Base-by-base conservation (phyloP, 2,797 vertebrate species). In the Esox masquinongy region DNA sequence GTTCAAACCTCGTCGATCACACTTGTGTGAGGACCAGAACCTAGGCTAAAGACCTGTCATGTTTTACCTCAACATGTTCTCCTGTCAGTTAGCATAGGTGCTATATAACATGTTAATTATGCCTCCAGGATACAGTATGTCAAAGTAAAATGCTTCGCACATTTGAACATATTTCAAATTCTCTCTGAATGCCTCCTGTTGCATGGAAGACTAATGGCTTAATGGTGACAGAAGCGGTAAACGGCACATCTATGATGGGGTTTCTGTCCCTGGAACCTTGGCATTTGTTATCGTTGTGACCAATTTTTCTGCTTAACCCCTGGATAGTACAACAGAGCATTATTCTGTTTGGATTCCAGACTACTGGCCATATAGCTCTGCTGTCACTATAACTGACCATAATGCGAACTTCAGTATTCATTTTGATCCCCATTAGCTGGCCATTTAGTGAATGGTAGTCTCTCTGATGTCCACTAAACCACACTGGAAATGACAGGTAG, bases 101-200 rank as follows among this genome's bases (percentile, higher is more conserved):
- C 36, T 29, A 15, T 51, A 29, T 71, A n/a, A 50, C 26, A 34
- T 51, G 43, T 26, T 15, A 26, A 15, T 43, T 24, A 49, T 24
- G n/a, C 22, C 47, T 34, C 17, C 51, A 15, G 76, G 77, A 74
- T 78, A 83, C 75, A 79, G 82, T 63, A 74, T 71, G 50, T 88
- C 81, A 72, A 64, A 6, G 36, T 1, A 39, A 39, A 39, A 39
- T 39, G 29, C 29, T 31, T 31, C 29, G 3, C 29, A 51, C 82
- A 85, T 83, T 71, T 82, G 68, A 80, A 79, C 83, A 24, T 87
- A 88, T 84, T 91, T 89, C 83, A 81, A 84, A 88, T 88, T 89
- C 84, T 81, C 84, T 39, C 71, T 76, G 81, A 76, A 77, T 82
- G 86, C 77, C 78, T 84, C 26, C 8, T 80, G 53, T 82, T 51